Percentiles rank a stretch among this genome's conserved stretches.
These are phyloP conservation scores for Caenorhabditis wallacei DNA, from an alignment of 2,888 invertebrate species.

Conservation along the genomic window DNA sequence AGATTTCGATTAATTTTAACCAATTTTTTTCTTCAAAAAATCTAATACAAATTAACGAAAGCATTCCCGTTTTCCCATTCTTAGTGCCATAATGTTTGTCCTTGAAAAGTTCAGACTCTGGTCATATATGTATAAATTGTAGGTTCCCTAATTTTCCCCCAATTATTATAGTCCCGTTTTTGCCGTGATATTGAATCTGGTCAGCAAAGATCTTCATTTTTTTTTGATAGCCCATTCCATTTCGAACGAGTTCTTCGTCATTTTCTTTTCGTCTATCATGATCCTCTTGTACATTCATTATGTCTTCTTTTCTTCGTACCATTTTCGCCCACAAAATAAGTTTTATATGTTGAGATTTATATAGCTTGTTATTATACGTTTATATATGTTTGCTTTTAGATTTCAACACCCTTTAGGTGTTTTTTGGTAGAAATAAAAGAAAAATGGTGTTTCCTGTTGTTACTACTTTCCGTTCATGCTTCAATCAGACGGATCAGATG, in stretches of 20 bases:
- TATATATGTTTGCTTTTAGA: constrained; percentile 28
- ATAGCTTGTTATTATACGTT: constrained; percentile 29
- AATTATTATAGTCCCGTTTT: background rate
- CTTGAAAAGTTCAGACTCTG: constrained; percentile 41
- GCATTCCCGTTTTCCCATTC: constrained; percentile 36
- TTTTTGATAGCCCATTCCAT: constrained; percentile 25
- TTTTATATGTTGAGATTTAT: constrained; percentile 60
- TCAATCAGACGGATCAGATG: constrained; percentile 48
- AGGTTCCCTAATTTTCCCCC: constrained; percentile 15
- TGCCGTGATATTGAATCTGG: constrained; percentile 45
- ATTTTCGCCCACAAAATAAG: constrained; percentile 26
- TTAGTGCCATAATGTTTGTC: constrained; percentile 13
- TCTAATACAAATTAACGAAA: constrained; percentile 61
- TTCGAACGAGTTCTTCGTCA: constrained; percentile 41
- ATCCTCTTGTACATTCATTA: constrained; percentile 52
- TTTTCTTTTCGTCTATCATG: constrained; percentile 11
- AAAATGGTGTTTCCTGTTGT: constrained; percentile 40
- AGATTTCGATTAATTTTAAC: constrained; percentile 63
- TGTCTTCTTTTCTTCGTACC: constrained; percentile 32
- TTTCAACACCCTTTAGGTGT: constrained; percentile 53
- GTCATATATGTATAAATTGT: constrained; percentile 50
- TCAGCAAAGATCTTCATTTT: constrained; percentile 42
- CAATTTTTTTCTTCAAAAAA: constrained; percentile 55
- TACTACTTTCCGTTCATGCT: constrained; percentile 4
- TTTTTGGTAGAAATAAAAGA: constrained; percentile 55